These are phyloP conservation scores for Perizoma affinitatum DNA, from an alignment of 2,888 invertebrate genomes.

Conservation along the genomic window DNA sequence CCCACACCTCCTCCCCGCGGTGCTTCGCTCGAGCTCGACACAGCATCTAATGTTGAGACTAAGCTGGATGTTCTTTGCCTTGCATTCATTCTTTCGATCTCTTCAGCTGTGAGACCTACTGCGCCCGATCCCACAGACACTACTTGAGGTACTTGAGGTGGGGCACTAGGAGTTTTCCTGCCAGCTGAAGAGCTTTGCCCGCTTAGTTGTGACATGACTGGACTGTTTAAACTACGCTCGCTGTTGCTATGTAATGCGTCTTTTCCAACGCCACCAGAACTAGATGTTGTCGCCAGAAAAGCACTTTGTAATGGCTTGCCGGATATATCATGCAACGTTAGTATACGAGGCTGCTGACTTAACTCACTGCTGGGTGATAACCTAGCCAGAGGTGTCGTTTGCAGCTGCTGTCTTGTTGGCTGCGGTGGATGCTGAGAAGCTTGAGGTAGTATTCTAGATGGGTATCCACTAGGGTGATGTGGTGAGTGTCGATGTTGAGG, in stretches of 20 bases:
- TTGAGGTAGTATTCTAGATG: conserved; percentile 89
- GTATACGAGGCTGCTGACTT: conserved; percentile 95
- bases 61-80: conserved; percentile 95
- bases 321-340: conserved; percentile 96
- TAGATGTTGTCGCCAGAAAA: conserved; percentile 93
- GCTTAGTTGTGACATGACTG: conserved; percentile 95
- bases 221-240: conserved; percentile 95
- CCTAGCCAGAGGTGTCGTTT: conserved; percentile 95
- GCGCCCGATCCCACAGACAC: conserved; percentile 87
- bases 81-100: conserved; percentile 95
- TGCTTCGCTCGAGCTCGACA: conserved; percentile 95
- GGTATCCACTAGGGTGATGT: conserved; percentile 89
- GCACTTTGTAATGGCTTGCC: conserved; percentile 96
- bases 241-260: conserved; percentile 96
- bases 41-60: conserved; percentile 95
- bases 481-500: conserved; percentile 91
- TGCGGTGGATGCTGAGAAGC: conserved; percentile 87
- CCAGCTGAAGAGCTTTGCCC: conserved; percentile 93
- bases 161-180: conserved; percentile 88
- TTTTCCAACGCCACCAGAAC: conserved; percentile 94
- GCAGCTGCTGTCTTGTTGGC: conserved; percentile 88
- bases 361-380: conserved; percentile 96
- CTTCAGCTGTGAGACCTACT: conserved; percentile 95
- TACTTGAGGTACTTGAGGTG: conserved; percentile 87
- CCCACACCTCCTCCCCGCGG: conserved; percentile 87